Base-by-base conservation (phyloP, 2,113 vertebrate species). In the Lipophrys pholis region DNA sequence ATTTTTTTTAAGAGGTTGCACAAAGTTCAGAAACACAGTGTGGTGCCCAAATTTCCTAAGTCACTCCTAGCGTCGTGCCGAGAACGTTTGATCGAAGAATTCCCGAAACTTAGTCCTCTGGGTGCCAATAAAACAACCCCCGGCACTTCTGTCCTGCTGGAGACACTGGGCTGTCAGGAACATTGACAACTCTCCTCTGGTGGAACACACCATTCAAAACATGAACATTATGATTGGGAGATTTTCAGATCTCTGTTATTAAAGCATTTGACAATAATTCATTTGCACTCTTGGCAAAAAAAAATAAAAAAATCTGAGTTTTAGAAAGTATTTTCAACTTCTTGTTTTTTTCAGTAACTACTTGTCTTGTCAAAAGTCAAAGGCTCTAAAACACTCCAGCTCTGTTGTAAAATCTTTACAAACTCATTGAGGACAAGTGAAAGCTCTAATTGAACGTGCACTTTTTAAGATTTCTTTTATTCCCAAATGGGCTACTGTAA, bases 1-100 rank as follows among this genome's bases (percentile, higher is more conserved):
- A 95, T 95, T 97, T 97, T 30, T 30, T 30, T 92, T 83, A 94
- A 92, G n/a, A 93, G 96, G 94, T 95, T 96, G 94, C 91, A 87
- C 62, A 87, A 93, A 96, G 96, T 97, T 98, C 95, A 96, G 91
- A 89, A 84, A 91, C 96, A 95, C 97, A 97, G 96, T 95, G 91
- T 97, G 96, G 93, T 94, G 95, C 93, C 95, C 91, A 86, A 87
- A 85, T 54, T 80, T 82, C 88, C 83, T 93, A 76, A 73, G 56
- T 66, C 76, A 94, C 92, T 87, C 69, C 91, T 84, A 73, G 61
- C 78, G 72, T 80, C 82, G 85, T 84, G 91, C 91, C 69, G 86
- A 91, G 94, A 82, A 94, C 93, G 93, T 89, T 83, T 94, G 95
- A 94, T 86, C 83, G 42, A 91, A 93, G 76, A 72, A 95, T 97